Evolutionary conservation across 2,113 vertebrate genomes (phyloP).

Genomic region (Cyanoramphus novaezelandiae): DNA sequence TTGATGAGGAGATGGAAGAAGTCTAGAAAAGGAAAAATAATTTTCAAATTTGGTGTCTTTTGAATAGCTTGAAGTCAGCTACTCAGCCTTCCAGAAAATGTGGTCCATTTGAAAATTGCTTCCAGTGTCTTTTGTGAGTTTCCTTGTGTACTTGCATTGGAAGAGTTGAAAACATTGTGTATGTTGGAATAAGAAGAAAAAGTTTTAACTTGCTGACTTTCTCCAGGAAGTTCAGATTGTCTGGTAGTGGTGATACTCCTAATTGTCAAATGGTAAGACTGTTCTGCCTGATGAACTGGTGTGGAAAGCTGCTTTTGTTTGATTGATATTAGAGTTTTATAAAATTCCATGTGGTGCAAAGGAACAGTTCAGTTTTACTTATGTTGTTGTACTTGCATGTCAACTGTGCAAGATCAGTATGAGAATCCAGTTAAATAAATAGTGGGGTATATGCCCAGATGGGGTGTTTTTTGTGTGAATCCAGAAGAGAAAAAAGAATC

Average conservation of each 20-base stretch:
- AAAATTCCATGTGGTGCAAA: background rate
- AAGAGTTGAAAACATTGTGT: background rate
- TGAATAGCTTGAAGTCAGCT: background rate
- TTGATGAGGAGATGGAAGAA: background rate
- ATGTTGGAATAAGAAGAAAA: background rate
- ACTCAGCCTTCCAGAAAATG: background rate
- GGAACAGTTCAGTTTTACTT: background rate
- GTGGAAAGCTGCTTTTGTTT: background rate
- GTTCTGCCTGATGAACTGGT: background rate
- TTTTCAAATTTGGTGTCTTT: background rate
- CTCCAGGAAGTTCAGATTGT: background rate
- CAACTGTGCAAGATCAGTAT: background rate
- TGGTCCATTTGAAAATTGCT: background rate
- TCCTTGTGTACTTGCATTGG: background rate
- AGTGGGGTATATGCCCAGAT: background rate
- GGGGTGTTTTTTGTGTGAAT: background rate
- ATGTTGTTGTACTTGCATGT: background rate
- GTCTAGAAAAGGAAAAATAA: background rate
- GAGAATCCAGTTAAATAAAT: constrained; percentile 6
- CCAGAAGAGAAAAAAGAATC: background rate
- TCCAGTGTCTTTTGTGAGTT: background rate
- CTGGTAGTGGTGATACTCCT: background rate
- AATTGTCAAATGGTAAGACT: background rate
- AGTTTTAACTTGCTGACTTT: background rate
- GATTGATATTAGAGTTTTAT: background rate